Percentiles rank a stretch among this genome's conserved stretches.
Conservation (phyloP, 1,140 invertebrate species). For the Meloidogyne floridensis region DNA sequence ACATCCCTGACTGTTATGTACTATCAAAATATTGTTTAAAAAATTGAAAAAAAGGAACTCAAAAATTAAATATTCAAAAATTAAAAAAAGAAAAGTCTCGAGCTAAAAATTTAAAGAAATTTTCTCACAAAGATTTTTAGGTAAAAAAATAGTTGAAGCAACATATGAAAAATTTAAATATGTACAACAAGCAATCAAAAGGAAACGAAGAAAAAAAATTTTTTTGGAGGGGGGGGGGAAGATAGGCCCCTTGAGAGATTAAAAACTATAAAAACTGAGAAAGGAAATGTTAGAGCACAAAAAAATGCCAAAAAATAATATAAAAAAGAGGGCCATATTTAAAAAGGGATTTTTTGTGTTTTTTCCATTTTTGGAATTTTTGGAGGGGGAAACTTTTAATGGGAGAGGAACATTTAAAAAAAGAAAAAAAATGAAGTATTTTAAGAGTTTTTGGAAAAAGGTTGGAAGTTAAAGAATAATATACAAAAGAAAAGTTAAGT, state of each 20-base stretch:
- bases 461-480: neutral
- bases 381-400: too few species aligned
- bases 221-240: neutral
- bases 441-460: too few species aligned
- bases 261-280: neutral
- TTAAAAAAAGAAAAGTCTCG: neutral
- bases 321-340: neutral
- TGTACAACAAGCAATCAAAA: neutral
- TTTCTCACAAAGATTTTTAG: neutral
- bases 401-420: too few species aligned
- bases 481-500: neutral
- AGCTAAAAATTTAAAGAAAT: neutral
- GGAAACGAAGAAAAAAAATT: neutral
- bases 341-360: neutral
- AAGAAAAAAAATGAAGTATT: too few species aligned
- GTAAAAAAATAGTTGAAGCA: neutral
- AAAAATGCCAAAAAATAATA: neutral
- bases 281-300: neutral
- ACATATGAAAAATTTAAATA: neutral
- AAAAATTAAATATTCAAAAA: neutral
- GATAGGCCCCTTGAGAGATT: neutral
- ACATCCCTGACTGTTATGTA: too few species aligned
- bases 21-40: too few species aligned
- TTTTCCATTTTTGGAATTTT: conserved; percentile 4
- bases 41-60: too few species aligned